These are phyloP conservation scores for Neoarius graeffei DNA, from an alignment of 2,113 vertebrate species.

Conservation along the genomic window DNA sequence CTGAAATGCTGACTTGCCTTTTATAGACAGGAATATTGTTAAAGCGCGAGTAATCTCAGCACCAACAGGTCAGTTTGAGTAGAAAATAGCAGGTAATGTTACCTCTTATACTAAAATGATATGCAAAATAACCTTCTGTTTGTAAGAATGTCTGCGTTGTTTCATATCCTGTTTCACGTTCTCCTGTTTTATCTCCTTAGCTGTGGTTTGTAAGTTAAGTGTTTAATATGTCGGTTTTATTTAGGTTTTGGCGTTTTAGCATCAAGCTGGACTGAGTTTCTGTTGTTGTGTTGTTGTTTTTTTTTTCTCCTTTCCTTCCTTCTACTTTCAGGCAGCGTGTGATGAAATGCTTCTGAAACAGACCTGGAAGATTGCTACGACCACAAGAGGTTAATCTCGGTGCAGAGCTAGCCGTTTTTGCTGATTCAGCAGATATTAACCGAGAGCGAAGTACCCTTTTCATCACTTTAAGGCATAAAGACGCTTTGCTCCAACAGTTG, in stretches of 20 bases:
- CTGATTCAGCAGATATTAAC: slow-evolving; percentile 37
- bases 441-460: background rate
- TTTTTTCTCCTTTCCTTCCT: background rate
- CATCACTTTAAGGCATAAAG: background rate
- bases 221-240: background rate
- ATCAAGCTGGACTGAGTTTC: background rate
- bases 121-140: background rate
- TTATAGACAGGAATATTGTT: background rate
- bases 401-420: background rate
- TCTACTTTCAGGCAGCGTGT: slow-evolving; percentile 60
- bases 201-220: background rate
- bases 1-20: slow-evolving; percentile 16
- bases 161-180: slow-evolving; percentile 17
- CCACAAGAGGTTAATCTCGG: slow-evolving; percentile 40
- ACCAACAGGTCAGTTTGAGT: background rate
- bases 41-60: background rate
- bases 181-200: background rate
- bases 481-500: background rate
- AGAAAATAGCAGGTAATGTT: slow-evolving; percentile 1
- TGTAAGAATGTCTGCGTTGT: background rate
- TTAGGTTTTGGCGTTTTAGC: background rate
- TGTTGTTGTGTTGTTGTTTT: background rate
- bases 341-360: slow-evolving; percentile 60
- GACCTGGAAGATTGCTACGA: slow-evolving; percentile 10
- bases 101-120: background rate